Base-by-base conservation (phyloP, 2,888 invertebrate genomes). In the Willowsia nigromaculata region DNA sequence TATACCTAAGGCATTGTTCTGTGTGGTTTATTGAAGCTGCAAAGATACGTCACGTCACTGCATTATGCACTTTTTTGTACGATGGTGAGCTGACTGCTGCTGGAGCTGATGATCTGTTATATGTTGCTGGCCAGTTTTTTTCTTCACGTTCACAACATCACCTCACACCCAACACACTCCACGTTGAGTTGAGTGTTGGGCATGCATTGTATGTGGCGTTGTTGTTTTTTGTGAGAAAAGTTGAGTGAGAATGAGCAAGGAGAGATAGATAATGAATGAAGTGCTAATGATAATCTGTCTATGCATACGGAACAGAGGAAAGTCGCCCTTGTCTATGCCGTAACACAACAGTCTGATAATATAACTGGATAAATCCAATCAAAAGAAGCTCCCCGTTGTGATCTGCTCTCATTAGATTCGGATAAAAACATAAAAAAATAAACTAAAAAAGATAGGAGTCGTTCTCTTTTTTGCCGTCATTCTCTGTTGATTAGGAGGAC, bases 251-350 rank as follows among this genome's bases (percentile, higher is more conserved):
- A 76, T 50, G 50, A 76, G 25, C 13, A 27, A 50, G 27, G 59
- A 68, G 33, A 68, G 71, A 56, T 30, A 83, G 50, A 68, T 62
- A 85, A 85, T 85, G 84, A 88, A 88, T 88, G 88, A 88, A 88
- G 88, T 88, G 88, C 88, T 88, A 88, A 88, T 88, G 88, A 88
- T 88, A 88, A 88, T 88, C 62, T 82, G 33, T 27, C n/a, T 40
- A 47, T 40, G 30, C 30, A 37, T 53, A 56, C 22, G 4, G 33
- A 65, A n/a, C n/a, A 1, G 6, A 33, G 1, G n/a, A n/a, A n/a
- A 25, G 50, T 30, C 37, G 50, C 30, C 50, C n/a, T 50, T 76
- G 22, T 47, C 13, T 78, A 50, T 50, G 6, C 33, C 5, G 76
- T 76, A 25, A 22, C 22, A n/a, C 22, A 18, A 13, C n/a, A 5